phyloP scores from a whole-genome alignment of 2,113 vertebrate genomes.

The Cynoglossus semilaevis region DNA sequence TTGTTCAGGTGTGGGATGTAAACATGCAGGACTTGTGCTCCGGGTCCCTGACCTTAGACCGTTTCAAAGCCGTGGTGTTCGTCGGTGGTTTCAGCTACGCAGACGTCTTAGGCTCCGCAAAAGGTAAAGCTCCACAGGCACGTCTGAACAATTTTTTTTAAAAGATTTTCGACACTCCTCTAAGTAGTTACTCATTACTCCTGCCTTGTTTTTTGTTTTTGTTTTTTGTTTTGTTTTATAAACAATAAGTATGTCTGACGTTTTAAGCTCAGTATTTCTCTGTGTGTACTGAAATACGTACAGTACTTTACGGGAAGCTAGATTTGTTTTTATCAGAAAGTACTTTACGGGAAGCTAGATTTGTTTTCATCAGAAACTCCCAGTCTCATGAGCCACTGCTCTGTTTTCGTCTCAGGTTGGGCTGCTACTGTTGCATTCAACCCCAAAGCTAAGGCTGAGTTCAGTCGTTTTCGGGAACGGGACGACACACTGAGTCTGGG shows the following conservation, averaged over 20 bases:
- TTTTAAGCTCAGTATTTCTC: too few relatives aligned
- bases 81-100: constrained; percentile 93
- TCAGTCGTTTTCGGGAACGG: constrained; percentile 79
- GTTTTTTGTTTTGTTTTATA: too few relatives aligned
- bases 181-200: too few relatives aligned
- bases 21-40: constrained; percentile 88
- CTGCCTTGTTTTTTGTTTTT: too few relatives aligned
- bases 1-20: constrained; percentile 90
- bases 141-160: too few relatives aligned
- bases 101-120: constrained; percentile 89
- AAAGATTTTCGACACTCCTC: too few relatives aligned
- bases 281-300: too few relatives aligned
- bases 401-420: constrained; percentile 77
- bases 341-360: too few relatives aligned
- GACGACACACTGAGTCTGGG: constrained; percentile 86
- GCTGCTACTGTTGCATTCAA: constrained; percentile 85
- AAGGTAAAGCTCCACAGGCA: constrained; percentile 65
- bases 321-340: too few relatives aligned
- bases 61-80: constrained; percentile 84
- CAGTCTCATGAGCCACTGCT: neutral
- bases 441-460: constrained; percentile 73
- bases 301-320: too few relatives aligned
- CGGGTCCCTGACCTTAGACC: constrained; percentile 78
- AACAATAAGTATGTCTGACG: too few relatives aligned
- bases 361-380: too few relatives aligned